Percentiles rank a stretch among this genome's conserved stretches.
Evolutionary conservation across 2,888 invertebrate genomes (phyloP).

Genomic region (Subacronicta megacephala): DNA sequence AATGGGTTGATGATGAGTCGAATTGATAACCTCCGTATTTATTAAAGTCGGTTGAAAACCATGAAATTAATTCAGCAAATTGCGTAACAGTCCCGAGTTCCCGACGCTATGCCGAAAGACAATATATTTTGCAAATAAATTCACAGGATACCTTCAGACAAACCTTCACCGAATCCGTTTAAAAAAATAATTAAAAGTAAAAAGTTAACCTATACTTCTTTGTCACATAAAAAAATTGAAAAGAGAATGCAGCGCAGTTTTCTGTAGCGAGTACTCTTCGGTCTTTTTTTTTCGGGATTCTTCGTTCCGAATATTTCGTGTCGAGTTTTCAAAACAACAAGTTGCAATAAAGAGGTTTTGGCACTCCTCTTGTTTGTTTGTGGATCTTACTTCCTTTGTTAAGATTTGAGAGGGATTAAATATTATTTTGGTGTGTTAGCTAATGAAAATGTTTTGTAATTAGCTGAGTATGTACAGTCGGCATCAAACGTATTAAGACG

Average conservation of each 20-base stretch:
- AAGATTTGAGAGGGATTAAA: slow-evolving; percentile 1
- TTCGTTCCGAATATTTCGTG: slow-evolving; percentile 6
- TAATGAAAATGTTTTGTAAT: slow-evolving; percentile 1
- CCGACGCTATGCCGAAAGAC: too few relatives aligned
- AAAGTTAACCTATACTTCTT: neutral
- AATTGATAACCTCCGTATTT: too few relatives aligned
- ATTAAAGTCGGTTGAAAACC: too few relatives aligned
- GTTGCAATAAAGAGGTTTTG: slow-evolving; percentile 11
- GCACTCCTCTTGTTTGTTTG: slow-evolving; percentile 12
- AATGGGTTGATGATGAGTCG: too few relatives aligned
- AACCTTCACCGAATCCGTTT: too few relatives aligned
- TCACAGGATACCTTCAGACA: too few relatives aligned
- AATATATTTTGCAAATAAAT: neutral
- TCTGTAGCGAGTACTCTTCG: neutral
- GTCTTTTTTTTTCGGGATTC: neutral
- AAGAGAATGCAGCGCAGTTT: neutral
- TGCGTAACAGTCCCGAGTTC: too few relatives aligned
- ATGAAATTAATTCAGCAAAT: too few relatives aligned
- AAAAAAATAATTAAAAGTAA: neutral
- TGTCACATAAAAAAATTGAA: slow-evolving; percentile 1
- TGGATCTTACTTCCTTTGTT: slow-evolving; percentile 19
- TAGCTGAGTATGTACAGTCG: neutral
- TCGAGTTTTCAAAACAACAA: slow-evolving; percentile 6
- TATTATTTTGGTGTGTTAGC: slow-evolving; percentile 2
- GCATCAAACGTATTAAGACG: too few relatives aligned